A percentile compares a stretch with the other conserved stretches of the same genome.
These are phyloP conservation scores for Dryadula phaetusa DNA, from an alignment of 2,888 invertebrate genomes.

Conservation along the genomic window DNA sequence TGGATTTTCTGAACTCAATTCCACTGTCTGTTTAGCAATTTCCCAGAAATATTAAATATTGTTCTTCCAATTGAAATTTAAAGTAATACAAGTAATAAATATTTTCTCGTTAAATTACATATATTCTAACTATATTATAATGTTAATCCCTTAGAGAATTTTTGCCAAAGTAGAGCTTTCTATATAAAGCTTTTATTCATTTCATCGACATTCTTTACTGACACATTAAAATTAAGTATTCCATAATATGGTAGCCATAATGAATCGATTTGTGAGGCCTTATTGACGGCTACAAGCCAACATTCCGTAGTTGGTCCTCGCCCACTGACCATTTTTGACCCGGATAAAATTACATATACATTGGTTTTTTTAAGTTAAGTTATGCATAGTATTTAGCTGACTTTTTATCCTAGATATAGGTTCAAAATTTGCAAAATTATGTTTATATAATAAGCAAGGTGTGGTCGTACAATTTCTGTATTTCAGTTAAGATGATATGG, in stretches of 20 bases:
- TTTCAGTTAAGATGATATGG: neutral
- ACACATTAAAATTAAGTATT: neutral
- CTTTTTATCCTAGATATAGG: neutral
- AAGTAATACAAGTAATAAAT: neutral
- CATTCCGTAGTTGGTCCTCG: constrained; percentile 68
- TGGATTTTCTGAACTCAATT: neutral
- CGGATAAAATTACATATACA: constrained; percentile 55
- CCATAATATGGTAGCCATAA: neutral
- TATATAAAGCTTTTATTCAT: neutral
- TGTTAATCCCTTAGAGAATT: neutral
- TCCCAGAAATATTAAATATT: neutral
- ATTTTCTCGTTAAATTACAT: neutral
- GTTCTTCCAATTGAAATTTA: neutral
- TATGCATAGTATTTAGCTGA: neutral
- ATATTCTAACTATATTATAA: neutral
- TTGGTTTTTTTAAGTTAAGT: neutral
- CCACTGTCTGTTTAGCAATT: no score
- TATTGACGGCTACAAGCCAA: constrained; percentile 51
- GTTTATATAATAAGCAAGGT: neutral
- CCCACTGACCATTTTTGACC: constrained; percentile 61
- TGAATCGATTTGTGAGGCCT: constrained; percentile 15
- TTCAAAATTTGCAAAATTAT: neutral
- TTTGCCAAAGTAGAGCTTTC: neutral
- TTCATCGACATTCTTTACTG: neutral
- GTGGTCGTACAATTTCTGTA: neutral